Base-by-base conservation (phyloP, 2,888 invertebrate species). In the Lycophotia porphyrea region DNA sequence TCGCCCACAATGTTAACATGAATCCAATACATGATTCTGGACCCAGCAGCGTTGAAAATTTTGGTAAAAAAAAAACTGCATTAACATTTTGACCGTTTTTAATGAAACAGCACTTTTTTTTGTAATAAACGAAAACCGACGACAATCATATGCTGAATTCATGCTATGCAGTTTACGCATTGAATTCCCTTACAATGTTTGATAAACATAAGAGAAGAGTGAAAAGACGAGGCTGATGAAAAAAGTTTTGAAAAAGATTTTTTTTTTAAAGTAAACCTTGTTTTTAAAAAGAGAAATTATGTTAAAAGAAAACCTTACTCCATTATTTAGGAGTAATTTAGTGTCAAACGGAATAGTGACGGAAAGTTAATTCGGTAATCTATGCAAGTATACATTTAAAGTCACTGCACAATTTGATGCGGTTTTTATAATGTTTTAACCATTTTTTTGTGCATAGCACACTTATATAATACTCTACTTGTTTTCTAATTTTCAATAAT, bases 271-370 rank as follows among this genome's bases (percentile, higher is more conserved):
- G n/a, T n/a, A n/a, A n/a, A n/a, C n/a, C n/a, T n/a, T 31, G 3
- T 31, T 21, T 18, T 18, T 8, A 18, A 31, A 18, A 58, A 58
- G 18, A 24, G 18, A 39, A 55, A 55, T 63, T 2, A 36, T 27
- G 13, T n/a, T 9, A 34, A 49, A 49, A n/a, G 5, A 13, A 69
- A 49, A 44, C 11, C 0, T 24, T 13, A 21, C 9, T 15, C 5
- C 4, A 15, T 34, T 42, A 39, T 47, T 55, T 47, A 73, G 11
- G n/a, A 44, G 27, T 18, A 47, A 21, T 34, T 55, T 80, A 63
- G 31, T 47, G 2, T 58, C 34, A 44, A 55, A 69, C 27, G 15
- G 24, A 68, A 42, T 31, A n/a, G 8, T n/a, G 4, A 27, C 39
- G 15, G 18, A 49, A 47, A n/a, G 7, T 34, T 21, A 21, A 34